A percentile compares a stretch with the other conserved stretches of the same genome.
Conservation (phyloP, 23 tunicate genomes). For the Trididemnum miniatum region DNA sequence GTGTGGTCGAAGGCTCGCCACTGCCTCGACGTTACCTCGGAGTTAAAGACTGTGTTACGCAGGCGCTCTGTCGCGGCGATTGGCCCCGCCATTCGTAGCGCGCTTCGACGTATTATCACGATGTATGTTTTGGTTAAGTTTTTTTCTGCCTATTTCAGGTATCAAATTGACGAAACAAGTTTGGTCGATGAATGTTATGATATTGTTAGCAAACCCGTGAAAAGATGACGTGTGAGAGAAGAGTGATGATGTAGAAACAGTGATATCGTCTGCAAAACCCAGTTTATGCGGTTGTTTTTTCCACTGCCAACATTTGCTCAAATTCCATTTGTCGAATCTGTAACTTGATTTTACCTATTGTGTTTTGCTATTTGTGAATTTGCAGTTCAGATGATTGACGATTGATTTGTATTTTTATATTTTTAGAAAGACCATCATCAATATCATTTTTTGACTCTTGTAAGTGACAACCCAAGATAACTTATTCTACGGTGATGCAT, state of each 20-base stretch:
- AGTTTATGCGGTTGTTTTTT: no score
- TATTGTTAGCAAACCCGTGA: conserved; percentile 64
- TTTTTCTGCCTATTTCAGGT: conserved; percentile 27
- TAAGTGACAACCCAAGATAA: no score
- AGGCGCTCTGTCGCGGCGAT: not conserved
- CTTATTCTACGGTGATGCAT: no score
- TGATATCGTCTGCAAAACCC: no score
- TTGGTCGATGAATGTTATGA: conserved; percentile 64
- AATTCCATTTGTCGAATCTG: no score
- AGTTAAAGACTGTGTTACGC: not conserved
- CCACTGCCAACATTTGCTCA: no score
- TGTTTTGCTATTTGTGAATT: not conserved
- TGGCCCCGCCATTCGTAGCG: not conserved
- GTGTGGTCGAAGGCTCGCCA: no score
- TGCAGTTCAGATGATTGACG: not conserved
- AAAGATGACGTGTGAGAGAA: not conserved
- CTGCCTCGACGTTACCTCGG: no score
- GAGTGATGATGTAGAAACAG: no score
- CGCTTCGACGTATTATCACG: not conserved
- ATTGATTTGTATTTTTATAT: not conserved
- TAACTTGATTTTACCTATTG: no score
- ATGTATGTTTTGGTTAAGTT: not conserved
- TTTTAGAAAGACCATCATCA: no score
- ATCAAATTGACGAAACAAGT: conserved; percentile 54
- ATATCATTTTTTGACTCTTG: no score